Evolutionary conservation across 2,113 vertebrate genomes (phyloP).

Genomic region (Chiloscyllium plagiosum): DNA sequence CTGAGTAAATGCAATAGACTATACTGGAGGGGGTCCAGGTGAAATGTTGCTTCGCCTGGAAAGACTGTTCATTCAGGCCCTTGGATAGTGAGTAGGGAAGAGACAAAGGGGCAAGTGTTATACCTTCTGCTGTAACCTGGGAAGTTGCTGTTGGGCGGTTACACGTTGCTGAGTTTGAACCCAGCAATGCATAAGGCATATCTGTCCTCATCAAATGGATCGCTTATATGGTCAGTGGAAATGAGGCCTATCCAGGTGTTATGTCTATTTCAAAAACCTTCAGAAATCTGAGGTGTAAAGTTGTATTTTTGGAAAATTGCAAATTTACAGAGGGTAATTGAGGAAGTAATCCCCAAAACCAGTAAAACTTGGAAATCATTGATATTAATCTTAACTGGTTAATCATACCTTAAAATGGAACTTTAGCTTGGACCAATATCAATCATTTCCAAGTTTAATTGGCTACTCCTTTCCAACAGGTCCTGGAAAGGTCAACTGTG

Average conservation of each 20-base stretch:
- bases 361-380: not conserved
- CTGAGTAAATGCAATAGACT: too few species aligned
- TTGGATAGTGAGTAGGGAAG: too few species aligned
- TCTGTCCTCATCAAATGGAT: not conserved
- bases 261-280: not conserved
- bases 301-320: not conserved
- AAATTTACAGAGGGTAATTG: too few species aligned
- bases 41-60: too few species aligned
- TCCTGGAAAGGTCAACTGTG: not conserved
- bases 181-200: not conserved
- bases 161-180: not conserved
- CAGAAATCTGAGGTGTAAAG: not conserved
- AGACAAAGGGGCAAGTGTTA: too few species aligned
- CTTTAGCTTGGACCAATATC: too few species aligned
- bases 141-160: not conserved
- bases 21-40: too few species aligned
- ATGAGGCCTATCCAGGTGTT: not conserved
- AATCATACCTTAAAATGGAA: too few species aligned
- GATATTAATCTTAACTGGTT: too few species aligned
- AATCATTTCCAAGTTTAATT: not conserved
- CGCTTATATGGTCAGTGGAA: not conserved
- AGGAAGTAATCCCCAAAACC: not conserved
- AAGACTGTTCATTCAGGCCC: too few species aligned
- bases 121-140: too few species aligned
- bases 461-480: not conserved